Evolutionary conservation across 2,888 invertebrate species (phyloP).

Genomic region (Ditylenchus weischeri): DNA sequence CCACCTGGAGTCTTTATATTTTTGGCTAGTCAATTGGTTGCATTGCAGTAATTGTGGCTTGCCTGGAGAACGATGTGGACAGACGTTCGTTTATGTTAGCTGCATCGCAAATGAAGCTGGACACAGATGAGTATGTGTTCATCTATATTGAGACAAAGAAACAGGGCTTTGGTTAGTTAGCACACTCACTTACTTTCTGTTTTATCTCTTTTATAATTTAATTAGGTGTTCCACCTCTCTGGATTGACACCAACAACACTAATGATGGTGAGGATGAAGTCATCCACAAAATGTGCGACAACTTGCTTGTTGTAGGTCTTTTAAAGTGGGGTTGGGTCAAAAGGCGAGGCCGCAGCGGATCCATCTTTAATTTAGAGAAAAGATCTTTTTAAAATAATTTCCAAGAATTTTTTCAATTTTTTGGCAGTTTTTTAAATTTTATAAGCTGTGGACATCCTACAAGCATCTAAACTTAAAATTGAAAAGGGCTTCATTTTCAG

Average conservation of each 20-base stretch:
- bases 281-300: not conserved
- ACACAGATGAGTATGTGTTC: conserved; percentile 28
- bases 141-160: conserved; percentile 33
- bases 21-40: too few species aligned
- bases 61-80: conserved; percentile 42
- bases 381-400: too few species aligned
- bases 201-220: too few species aligned
- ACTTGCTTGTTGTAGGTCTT: not conserved
- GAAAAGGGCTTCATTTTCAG: not conserved
- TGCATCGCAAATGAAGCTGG: conserved; percentile 39
- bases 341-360: too few species aligned
- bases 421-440: too few species aligned
- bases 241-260: not conserved
- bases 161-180: not conserved
- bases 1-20: too few species aligned
- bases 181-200: too few species aligned
- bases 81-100: conserved; percentile 39
- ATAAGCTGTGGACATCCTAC: too few species aligned
- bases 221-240: not conserved
- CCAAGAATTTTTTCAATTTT: too few species aligned
- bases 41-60: conserved; percentile 38
- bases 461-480: too few species aligned
- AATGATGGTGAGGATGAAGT: not conserved
- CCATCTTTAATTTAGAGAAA: too few species aligned
- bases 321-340: too few species aligned